Percentiles rank a stretch among this genome's conserved stretches.
phyloP scores from a whole-genome alignment of 2,113 vertebrate genomes.

The Strix aluco region DNA sequence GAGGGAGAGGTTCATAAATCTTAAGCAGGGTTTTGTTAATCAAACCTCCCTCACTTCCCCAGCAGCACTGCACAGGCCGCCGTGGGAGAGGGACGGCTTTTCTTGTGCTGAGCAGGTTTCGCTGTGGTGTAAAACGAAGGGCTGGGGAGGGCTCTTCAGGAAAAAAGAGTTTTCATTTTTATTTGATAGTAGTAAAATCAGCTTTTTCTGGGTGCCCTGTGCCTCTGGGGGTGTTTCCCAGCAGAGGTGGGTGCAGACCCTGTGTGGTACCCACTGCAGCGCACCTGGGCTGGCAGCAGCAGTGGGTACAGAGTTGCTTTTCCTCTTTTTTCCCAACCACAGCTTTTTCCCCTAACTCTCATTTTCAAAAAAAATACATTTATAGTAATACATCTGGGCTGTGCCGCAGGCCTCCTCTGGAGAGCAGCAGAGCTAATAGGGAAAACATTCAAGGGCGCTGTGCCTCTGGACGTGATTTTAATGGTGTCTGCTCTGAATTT shows the following conservation, averaged over 20 bases:
- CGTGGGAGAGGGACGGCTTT: neutral
- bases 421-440: neutral
- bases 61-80: neutral
- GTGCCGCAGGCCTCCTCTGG: neutral
- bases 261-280: neutral
- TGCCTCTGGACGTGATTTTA: fast-evolving
- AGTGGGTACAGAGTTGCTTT: fast-evolving
- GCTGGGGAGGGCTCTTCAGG: neutral
- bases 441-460: neutral
- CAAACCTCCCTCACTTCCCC: neutral
- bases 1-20: neutral
- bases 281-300: neutral
- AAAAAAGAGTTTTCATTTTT: neutral
- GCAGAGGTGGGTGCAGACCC: neutral
- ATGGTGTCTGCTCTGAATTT: neutral
- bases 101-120: neutral
- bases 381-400: neutral
- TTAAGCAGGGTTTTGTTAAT: neutral
- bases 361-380: neutral
- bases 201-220: neutral
- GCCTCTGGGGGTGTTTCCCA: neutral
- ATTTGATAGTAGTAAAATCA: neutral
- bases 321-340: neutral
- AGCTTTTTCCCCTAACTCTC: neutral
- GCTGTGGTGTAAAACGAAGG: neutral